Percentiles rank a stretch among this genome's conserved stretches.
Conservation (phyloP, 2,888 invertebrate species). For the Yponomeuta malinellus region DNA sequence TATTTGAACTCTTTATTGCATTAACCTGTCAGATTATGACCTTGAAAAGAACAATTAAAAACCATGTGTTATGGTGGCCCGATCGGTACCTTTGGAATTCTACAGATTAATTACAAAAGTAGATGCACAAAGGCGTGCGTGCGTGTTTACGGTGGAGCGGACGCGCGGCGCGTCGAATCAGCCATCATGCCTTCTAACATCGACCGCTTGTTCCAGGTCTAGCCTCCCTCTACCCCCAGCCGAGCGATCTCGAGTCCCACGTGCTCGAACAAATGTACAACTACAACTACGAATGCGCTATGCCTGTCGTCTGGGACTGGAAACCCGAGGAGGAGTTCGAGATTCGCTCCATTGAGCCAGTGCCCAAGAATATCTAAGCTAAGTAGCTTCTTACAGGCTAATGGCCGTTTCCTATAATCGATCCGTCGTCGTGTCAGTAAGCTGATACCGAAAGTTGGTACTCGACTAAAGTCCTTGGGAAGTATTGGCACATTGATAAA, state of each 20-base stretch:
- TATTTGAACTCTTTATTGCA: no score
- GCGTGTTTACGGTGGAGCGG: no score
- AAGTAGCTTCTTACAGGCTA: slow-evolving; percentile 13
- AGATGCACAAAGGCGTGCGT: no score
- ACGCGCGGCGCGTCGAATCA: no score
- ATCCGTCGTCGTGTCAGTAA: no score
- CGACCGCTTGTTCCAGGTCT: slow-evolving; percentile 68
- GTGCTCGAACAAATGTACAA: slow-evolving; percentile 85
- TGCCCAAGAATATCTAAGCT: slow-evolving; percentile 64
- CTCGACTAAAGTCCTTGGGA: not conserved
- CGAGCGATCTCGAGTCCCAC: slow-evolving; percentile 82
- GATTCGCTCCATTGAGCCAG: slow-evolving; percentile 60
- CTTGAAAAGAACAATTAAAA: no score
- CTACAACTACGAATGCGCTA: slow-evolving; percentile 84
- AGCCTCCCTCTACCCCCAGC: slow-evolving; percentile 91
- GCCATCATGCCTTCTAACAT: no score
- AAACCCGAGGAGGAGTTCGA: slow-evolving; percentile 66
- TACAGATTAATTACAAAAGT: no score
- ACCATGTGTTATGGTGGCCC: no score
- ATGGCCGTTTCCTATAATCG: not conserved
- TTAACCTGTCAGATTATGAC: no score
- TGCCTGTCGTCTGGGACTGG: slow-evolving; percentile 83
- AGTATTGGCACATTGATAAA: not conserved
- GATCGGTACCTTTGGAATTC: no score
- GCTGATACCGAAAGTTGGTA: not conserved